A percentile compares a stretch with the other conserved stretches of the same genome.
phyloP scores from a whole-genome alignment of 2,797 vertebrate genomes.

The Coccyzus lansbergi region DNA sequence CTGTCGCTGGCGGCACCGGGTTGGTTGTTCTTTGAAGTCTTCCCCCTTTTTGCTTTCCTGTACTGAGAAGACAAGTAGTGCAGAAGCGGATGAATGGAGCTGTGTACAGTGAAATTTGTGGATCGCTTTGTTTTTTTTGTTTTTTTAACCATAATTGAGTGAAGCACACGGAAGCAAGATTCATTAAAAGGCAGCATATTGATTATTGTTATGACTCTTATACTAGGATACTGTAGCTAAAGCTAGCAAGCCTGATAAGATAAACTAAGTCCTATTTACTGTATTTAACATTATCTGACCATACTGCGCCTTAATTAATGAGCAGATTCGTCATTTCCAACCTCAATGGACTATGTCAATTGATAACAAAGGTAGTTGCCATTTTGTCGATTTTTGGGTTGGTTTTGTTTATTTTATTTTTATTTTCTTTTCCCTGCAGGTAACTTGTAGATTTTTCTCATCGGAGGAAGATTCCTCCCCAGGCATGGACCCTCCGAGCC shows the following conservation, averaged over 20 bases:
- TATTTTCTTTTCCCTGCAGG: neutral
- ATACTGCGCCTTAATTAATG: conserved; percentile 78
- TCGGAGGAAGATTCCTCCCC: conserved; percentile 31
- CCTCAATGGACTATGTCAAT: conserved; percentile 33
- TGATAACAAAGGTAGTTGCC: conserved; percentile 42
- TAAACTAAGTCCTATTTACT: conserved; percentile 83
- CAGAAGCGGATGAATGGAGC: conserved; percentile 71
- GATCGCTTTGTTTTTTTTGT: conserved; percentile 25
- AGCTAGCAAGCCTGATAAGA: conserved; percentile 84
- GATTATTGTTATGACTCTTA: conserved; percentile 83
- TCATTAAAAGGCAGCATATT: conserved; percentile 86
- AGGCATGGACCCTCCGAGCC: conserved; percentile 29
- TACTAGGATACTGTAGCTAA: conserved; percentile 81
- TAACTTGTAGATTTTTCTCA: conserved; percentile 22
- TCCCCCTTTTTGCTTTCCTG: conserved; percentile 70
- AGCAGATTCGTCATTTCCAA: conserved; percentile 65
- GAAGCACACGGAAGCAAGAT: conserved; percentile 81
- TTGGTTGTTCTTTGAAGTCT: conserved; percentile 85
- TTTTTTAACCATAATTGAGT: conserved; percentile 71
- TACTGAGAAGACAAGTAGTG: conserved; percentile 74
- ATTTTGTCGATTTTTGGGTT: neutral
- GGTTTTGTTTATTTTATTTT: neutral
- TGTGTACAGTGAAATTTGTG: conserved; percentile 74
- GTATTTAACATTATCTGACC: conserved; percentile 85
- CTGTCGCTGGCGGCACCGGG: neutral